Conservation (phyloP, 1,140 invertebrate genomes). For the Aphaenogaster floridana region DNA sequence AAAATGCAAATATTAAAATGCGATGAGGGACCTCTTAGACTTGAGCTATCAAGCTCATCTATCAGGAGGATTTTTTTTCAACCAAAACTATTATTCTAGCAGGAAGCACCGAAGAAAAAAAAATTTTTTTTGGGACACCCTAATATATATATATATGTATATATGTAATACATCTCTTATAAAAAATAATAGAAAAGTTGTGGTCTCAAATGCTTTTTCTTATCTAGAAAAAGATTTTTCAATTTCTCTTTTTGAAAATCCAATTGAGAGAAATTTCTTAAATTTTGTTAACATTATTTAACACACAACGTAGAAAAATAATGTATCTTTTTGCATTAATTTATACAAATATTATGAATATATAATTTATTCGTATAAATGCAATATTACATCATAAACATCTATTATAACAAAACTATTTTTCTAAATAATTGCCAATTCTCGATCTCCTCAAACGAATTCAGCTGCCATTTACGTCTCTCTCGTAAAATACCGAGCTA, state of each 20-base stretch:
- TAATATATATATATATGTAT: too few species aligned
- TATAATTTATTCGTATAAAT: neutral
- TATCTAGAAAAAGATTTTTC: neutral
- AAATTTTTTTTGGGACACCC: too few species aligned
- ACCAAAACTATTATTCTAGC: too few species aligned
- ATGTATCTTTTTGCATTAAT: neutral
- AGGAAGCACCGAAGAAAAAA: too few species aligned
- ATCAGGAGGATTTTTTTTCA: too few species aligned
- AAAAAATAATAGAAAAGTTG: neutral
- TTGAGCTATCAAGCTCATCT: too few species aligned
- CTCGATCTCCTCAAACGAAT: neutral
- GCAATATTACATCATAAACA: neutral
- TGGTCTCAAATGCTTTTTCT: neutral
- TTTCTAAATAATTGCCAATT: neutral
- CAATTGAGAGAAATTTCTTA: neutral
- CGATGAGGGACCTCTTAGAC: too few species aligned
- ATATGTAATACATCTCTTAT: too few species aligned
- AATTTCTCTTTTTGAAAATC: neutral
- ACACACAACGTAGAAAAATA: neutral
- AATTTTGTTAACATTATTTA: neutral
- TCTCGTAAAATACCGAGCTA: slow-evolving; percentile 32
- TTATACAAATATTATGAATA: neutral
- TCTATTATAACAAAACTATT: neutral
- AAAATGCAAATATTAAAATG: too few species aligned
- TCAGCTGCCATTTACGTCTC: neutral